Conservation (phyloP, 2,113 vertebrate genomes). For the Scytalopus superciliaris region DNA sequence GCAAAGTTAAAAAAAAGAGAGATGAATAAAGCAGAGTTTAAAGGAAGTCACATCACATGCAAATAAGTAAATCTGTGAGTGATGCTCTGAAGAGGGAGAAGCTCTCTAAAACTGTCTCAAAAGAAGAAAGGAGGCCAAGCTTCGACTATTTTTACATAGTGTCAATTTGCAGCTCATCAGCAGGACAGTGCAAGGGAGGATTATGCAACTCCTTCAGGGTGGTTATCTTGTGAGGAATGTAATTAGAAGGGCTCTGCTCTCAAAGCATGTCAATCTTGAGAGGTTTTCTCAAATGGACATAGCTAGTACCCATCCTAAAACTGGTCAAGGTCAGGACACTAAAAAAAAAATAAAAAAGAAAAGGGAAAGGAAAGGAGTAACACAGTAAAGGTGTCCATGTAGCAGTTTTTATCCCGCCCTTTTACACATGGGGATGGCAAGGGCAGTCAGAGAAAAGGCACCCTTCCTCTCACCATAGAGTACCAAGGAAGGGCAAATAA, state of each 20-base stretch:
- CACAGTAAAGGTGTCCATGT: neutral
- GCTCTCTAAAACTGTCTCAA: conserved; percentile 14
- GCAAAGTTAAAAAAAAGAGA: neutral
- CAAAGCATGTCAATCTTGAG: neutral
- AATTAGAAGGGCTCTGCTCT: conserved; percentile 22
- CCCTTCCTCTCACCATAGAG: rapidly evolving
- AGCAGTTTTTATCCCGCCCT: neutral
- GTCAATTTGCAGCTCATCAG: conserved; percentile 58
- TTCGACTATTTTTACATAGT: conserved; percentile 59
- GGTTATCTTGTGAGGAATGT: conserved; percentile 20
- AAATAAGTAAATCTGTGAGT: neutral
- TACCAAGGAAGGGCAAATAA: neutral
- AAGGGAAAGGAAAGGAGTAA: neutral
- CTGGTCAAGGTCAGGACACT: conserved; percentile 7
- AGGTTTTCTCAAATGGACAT: neutral
- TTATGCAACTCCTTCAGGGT: conserved; percentile 54
- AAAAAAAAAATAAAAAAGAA: neutral
- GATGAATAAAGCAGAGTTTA: neutral
- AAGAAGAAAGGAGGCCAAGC: conserved; percentile 44
- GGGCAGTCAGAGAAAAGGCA: neutral
- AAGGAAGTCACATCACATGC: neutral
- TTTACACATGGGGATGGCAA: neutral
- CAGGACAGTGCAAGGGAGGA: conserved; percentile 49
- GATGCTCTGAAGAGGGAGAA: conserved; percentile 8
- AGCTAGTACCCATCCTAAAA: neutral